Evolutionary conservation across 2,888 invertebrate genomes (phyloP), one percentile per base, ranked within the genome.

Genomic region (Caenorhabditis panamensis): DNA sequence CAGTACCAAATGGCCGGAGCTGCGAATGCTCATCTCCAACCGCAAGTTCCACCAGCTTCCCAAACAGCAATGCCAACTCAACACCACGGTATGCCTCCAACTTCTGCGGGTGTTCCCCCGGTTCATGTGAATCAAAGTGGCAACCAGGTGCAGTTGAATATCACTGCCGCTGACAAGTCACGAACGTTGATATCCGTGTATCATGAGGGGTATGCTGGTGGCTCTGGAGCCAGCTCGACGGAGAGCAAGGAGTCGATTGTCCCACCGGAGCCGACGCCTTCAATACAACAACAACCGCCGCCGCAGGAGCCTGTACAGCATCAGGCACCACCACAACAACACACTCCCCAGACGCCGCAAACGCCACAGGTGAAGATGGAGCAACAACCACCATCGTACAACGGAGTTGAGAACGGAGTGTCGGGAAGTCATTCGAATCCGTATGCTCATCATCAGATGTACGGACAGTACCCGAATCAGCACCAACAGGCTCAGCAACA

Each of bases 191-290:
- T 90, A 53, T 88, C 87, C 24, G 90, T 90, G 20, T 88, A 89
- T 56, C 90, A 90, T 53, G 87, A 88, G 26, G 83, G 84, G 18
- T 84, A 84, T 66, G 78, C 77, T 11, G 75, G 72, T 16, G 75
- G 72, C 13, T 49, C 77, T 69, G 79, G 73, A 5, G 80, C 80
- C 0, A 82, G 82, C 22, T 75, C 77, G 18, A 75, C 72, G 4
- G 83, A 85, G 49, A 63, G 67, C 28, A 85, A 84, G 51, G 86
- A 90, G 56, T 87, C 88, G 1, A 84, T 90, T 31, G 82, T 82
- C 28, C 90, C 90, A 13, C 90, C 89, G 4, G 90, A 90, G 58
- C 90, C 90, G n/a, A 84, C 88, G 47, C 89, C 89, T 0, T 85
- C 66, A 0, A 49, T 53, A 58, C 63, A 58, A 37, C 44, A 58